Evolutionary conservation across 2,797 vertebrate genomes (phyloP).

Genomic region (Cyclopterus lumpus): DNA sequence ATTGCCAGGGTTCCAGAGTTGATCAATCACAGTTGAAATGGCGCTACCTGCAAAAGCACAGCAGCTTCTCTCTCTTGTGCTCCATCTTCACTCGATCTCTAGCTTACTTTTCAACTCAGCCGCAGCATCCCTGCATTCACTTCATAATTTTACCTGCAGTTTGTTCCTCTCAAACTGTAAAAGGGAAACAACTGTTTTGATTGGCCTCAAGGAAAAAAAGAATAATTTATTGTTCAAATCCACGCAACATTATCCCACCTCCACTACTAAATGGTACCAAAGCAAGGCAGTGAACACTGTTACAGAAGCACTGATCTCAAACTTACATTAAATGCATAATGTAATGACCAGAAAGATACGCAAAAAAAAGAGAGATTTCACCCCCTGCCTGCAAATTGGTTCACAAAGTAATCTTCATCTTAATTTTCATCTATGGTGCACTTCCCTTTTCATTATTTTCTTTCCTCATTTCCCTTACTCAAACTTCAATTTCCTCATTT

Average conservation of each 20-base stretch:
- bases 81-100: background rate
- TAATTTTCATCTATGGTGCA: constrained; percentile 49
- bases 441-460: constrained; percentile 62
- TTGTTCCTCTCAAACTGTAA: constrained; percentile 1
- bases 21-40: constrained; percentile 47
- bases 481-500: constrained; percentile 69
- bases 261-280: constrained; percentile 7
- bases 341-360: constrained; percentile 34
- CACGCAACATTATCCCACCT: background rate
- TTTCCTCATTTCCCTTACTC: constrained; percentile 56
- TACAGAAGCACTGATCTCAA: constrained; percentile 26
- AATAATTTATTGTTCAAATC: constrained; percentile 20
- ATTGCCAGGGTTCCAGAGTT: constrained; percentile 41
- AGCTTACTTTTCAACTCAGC: constrained; percentile 14
- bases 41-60: constrained; percentile 33
- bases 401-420: constrained; percentile 60
- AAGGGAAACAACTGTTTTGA: background rate
- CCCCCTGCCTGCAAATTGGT: constrained; percentile 45
- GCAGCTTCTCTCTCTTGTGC: background rate
- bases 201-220: constrained; percentile 8
- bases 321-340: constrained; percentile 38
- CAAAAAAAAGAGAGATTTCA: constrained; percentile 43
- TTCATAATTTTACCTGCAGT: constrained; percentile 3
- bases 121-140: background rate
- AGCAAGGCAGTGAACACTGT: constrained; percentile 31